These are phyloP conservation scores for Mormyrops attenuatus DNA, from an alignment of 2,797 vertebrate genomes.

Conservation along the genomic window DNA sequence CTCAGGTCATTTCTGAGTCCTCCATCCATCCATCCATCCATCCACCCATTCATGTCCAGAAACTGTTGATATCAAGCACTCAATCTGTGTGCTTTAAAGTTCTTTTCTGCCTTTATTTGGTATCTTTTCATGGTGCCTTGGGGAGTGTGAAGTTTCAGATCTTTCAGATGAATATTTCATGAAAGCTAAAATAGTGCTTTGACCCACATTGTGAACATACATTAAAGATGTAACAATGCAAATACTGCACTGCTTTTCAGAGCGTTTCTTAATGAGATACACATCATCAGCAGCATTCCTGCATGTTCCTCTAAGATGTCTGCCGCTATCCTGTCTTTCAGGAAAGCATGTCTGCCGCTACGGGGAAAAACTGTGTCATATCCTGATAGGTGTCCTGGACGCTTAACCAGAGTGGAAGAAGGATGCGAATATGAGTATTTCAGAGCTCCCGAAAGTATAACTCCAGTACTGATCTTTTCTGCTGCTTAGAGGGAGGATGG, in stretches of 20 bases:
- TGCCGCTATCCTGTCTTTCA: background rate
- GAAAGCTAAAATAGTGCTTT: background rate
- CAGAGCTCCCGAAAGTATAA: background rate
- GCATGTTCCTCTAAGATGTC: background rate
- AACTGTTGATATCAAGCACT: background rate
- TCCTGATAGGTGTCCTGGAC: background rate
- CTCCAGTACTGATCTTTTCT: background rate
- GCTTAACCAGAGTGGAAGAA: background rate
- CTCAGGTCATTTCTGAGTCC: background rate
- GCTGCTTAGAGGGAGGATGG: background rate
- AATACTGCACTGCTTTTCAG: background rate
- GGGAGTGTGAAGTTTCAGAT: background rate
- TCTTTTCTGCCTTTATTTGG: background rate
- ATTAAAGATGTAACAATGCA: background rate
- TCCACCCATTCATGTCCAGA: background rate
- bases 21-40: background rate
- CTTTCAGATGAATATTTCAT: slow-evolving; percentile 10
- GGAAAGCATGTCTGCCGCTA: background rate
- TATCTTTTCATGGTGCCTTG: background rate
- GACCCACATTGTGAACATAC: background rate
- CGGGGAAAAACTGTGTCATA: background rate
- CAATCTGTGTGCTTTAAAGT: background rate
- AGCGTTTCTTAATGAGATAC: background rate
- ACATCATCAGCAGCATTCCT: background rate
- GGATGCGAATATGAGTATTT: background rate